phyloP scores from a whole-genome alignment of 2,113 vertebrate species.

The Procavia capensis region DNA sequence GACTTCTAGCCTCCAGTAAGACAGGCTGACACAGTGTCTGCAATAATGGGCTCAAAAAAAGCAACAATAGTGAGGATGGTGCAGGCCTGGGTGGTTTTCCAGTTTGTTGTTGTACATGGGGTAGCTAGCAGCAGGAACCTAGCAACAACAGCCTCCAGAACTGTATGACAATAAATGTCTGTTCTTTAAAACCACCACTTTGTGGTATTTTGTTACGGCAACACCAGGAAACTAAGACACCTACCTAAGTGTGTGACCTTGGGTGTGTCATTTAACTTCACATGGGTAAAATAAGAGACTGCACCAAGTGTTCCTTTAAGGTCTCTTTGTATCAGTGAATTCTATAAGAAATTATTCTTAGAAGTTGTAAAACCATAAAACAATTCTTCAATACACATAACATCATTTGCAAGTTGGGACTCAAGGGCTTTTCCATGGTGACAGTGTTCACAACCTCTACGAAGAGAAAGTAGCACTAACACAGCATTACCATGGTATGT shows the following conservation, averaged over 20 bases:
- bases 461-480: background rate
- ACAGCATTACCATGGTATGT: background rate
- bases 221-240: too few species aligned
- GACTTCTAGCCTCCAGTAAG: background rate
- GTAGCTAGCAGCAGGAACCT: too few species aligned
- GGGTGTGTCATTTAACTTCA: background rate
- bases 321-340: background rate
- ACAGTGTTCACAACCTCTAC: background rate
- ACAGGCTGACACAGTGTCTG: too few species aligned
- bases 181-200: too few species aligned
- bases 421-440: background rate
- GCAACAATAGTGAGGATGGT: too few species aligned
- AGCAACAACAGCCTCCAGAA: background rate
- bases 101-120: too few species aligned
- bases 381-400: background rate
- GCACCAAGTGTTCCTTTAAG: background rate
- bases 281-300: background rate
- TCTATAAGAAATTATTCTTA: background rate
- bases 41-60: too few species aligned
- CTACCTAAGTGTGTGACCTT: fast-evolving
- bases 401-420: background rate
- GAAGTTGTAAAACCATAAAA: constrained; percentile 17
- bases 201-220: too few species aligned
- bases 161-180: background rate
- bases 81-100: too few species aligned